A percentile compares a stretch with the other conserved stretches of the same genome.
Conservation (phyloP, 2,797 vertebrate species). For the Cirrhinus molitorella region DNA sequence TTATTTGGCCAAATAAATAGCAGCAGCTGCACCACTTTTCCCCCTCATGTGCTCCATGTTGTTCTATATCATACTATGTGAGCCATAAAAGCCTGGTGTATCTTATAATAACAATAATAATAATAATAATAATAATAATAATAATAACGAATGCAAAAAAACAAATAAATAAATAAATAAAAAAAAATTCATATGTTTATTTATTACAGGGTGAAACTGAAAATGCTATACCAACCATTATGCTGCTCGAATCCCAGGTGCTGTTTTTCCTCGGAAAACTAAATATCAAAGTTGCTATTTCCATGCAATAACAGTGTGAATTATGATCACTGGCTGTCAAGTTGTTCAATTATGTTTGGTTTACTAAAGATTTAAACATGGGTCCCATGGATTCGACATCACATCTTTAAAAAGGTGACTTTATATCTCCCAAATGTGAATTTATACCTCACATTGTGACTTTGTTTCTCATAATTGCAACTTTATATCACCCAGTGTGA, state of each 20-base stretch:
- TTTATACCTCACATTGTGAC: not conserved
- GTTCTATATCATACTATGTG: no score
- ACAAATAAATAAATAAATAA: no score
- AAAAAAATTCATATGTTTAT: no score
- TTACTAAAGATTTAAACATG: not conserved
- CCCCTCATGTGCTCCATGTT: no score
- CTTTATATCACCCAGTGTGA: not conserved
- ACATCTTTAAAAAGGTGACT: not conserved
- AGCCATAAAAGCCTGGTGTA: no score
- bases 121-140: no score
- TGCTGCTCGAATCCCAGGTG: not conserved
- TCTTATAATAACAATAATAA: no score
- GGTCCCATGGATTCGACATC: not conserved
- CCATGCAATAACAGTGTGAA: not conserved
- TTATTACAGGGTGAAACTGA: not conserved
- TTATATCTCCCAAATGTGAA: not conserved
- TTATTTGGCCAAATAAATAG: no score
- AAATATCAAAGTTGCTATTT: not conserved
- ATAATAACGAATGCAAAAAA: no score
- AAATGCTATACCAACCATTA: not conserved
- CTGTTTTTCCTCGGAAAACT: not conserved
- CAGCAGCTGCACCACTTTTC: no score
- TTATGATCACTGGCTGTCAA: not conserved
- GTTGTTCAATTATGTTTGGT: not conserved
- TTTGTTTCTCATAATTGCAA: not conserved